A percentile compares a stretch with the other conserved stretches of the same genome.
Conservation (phyloP, 2,888 invertebrate species). For the Leptinotarsa haldemani region DNA sequence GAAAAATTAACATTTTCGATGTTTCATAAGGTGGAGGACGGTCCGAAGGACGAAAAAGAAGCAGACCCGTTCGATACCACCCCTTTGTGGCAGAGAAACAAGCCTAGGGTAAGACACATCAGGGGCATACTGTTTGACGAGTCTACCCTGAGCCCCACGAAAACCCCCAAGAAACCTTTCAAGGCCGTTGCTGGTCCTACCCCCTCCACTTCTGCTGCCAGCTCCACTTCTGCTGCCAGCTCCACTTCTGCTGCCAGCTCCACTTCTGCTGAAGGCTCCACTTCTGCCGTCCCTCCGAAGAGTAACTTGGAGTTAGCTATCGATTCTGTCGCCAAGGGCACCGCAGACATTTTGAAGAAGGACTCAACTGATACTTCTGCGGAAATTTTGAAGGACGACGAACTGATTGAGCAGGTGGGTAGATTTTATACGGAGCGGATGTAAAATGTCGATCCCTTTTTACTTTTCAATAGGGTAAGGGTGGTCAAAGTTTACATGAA, state of each 20-base stretch:
- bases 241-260: constrained; percentile 5
- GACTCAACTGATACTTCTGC: constrained; percentile 48
- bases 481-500: no score
- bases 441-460: no score
- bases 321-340: constrained; percentile 58
- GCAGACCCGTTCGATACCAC: constrained; percentile 68
- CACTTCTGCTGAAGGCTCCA: constrained; percentile 6
- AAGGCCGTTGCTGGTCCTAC: constrained; percentile 22
- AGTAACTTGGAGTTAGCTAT: constrained; percentile 53
- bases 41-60: constrained; percentile 52
- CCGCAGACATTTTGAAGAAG: constrained; percentile 33
- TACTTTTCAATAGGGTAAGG: no score
- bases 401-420: constrained; percentile 32
- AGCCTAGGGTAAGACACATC: constrained; percentile 67
- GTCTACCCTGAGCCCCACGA: constrained; percentile 52
- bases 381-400: constrained; percentile 30
- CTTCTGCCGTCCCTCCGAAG: constrained; percentile 4
- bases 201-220: not conserved
- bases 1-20: constrained; percentile 4
- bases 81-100: constrained; percentile 73
- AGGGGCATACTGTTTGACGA: constrained; percentile 72
- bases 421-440: not conserved
- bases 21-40: constrained; percentile 59
- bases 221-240: not conserved
- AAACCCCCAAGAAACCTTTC: constrained; percentile 48